A percentile compares a stretch with the other conserved stretches of the same genome.
Evolutionary conservation across 2,888 invertebrate species (phyloP).

Genomic region (Troilus luridus): DNA sequence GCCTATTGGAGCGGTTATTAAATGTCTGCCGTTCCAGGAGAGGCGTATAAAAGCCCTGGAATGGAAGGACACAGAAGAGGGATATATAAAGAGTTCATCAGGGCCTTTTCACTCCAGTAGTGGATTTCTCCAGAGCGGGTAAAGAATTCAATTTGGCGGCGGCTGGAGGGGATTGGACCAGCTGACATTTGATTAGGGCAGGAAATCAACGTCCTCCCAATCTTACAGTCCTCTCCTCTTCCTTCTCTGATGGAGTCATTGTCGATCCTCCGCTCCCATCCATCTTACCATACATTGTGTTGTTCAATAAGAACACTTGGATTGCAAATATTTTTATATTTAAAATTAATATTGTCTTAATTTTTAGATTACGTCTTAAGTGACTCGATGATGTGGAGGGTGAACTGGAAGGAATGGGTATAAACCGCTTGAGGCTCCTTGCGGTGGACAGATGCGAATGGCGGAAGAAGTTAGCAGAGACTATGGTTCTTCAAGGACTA

Average conservation of each 20-base stretch:
- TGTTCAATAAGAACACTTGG: neutral
- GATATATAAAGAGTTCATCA: constrained; percentile 50
- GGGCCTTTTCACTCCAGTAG: constrained; percentile 43
- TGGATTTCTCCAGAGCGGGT: constrained; percentile 49
- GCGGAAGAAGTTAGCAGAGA: too few relatives aligned
- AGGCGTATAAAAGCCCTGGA: neutral
- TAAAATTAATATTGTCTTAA: neutral
- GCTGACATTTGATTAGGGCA: constrained; percentile 48
- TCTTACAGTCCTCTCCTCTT: constrained; percentile 15
- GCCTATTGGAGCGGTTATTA: neutral
- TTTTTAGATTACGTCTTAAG: neutral
- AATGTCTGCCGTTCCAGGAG: neutral
- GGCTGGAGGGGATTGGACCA: constrained; percentile 14
- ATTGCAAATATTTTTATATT: neutral
- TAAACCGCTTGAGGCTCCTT: too few relatives aligned
- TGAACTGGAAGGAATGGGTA: too few relatives aligned
- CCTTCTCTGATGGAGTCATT: constrained; percentile 8
- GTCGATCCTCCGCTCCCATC: neutral
- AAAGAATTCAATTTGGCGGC: constrained; percentile 44
- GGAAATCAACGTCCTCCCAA: constrained; percentile 23
- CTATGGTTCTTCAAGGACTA: too few relatives aligned
- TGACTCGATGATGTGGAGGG: too few relatives aligned
- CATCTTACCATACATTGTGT: neutral
- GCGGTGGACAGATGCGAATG: too few relatives aligned
- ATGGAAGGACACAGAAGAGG: constrained; percentile 1